A percentile compares a stretch with the other conserved stretches of the same genome.
phyloP scores from a whole-genome alignment of 2,797 vertebrate species.

The Cossypha niveicapilla region DNA sequence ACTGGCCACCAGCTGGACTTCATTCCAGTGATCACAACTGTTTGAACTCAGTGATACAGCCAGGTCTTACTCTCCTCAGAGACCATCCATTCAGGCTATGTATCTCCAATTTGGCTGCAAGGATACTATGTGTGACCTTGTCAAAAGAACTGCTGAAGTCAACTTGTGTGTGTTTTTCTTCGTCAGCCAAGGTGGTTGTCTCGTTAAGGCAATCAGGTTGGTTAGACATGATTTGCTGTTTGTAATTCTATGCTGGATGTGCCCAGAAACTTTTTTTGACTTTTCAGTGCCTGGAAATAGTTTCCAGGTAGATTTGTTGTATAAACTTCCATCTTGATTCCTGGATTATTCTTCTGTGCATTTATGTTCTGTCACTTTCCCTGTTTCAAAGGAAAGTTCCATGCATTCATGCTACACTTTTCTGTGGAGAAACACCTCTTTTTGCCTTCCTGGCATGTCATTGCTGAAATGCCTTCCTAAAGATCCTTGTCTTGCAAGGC shows the following conservation, averaged over 20 bases:
- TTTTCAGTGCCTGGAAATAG: neutral
- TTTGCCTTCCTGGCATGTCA: neutral
- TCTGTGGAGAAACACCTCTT: neutral
- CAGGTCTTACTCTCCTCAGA: neutral
- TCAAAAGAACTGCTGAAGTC: neutral
- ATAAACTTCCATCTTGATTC: neutral
- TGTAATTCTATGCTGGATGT: neutral
- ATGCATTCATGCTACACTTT: neutral
- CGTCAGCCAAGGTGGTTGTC: neutral
- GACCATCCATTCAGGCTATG: neutral
- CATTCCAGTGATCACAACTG: neutral
- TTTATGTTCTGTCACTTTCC: neutral
- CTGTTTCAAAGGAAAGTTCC: neutral
- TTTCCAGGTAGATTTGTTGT: neutral
- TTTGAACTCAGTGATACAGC: neutral
- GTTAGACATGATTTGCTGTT: neutral
- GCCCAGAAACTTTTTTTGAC: neutral
- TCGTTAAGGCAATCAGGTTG: neutral
- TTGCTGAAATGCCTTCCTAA: neutral
- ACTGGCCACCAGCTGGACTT: neutral
- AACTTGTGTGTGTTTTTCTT: fast-evolving
- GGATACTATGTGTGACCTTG: neutral
- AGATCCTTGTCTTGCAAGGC: neutral
- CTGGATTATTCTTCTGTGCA: neutral
- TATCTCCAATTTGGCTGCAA: neutral